These are phyloP conservation scores for Tychaedon coryphoeus DNA, from an alignment of 2,113 vertebrate genomes.

Conservation along the genomic window DNA sequence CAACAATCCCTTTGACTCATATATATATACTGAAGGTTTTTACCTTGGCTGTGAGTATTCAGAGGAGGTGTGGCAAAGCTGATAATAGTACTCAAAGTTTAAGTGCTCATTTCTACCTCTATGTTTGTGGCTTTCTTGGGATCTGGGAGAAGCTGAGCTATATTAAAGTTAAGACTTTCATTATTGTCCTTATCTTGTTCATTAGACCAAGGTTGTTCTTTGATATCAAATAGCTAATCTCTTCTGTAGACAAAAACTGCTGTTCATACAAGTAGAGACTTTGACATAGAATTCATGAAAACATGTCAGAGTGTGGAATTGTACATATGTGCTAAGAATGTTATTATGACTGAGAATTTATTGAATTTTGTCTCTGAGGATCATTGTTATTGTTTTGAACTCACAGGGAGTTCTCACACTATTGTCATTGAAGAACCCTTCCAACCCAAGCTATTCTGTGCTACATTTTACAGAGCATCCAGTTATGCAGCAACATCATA, in stretches of 20 bases:
- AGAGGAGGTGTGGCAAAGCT: background rate
- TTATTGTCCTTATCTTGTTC: background rate
- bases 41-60: background rate
- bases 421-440: background rate
- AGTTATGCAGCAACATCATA: background rate
- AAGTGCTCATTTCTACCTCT: background rate
- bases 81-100: background rate
- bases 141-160: background rate
- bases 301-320: background rate
- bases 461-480: background rate
- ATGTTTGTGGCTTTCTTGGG: background rate
- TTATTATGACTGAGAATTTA: background rate
- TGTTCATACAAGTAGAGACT: background rate
- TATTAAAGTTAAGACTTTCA: background rate
- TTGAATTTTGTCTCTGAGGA: background rate
- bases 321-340: background rate
- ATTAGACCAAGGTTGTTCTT: background rate
- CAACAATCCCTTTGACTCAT: background rate
- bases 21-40: background rate
- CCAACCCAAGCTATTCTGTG: background rate
- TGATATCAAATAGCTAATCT: background rate
- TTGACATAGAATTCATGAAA: background rate
- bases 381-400: background rate
- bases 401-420: background rate
- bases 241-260: background rate